Base-by-base conservation (phyloP, 1,140 invertebrate species). In the Microplitis mediator region DNA sequence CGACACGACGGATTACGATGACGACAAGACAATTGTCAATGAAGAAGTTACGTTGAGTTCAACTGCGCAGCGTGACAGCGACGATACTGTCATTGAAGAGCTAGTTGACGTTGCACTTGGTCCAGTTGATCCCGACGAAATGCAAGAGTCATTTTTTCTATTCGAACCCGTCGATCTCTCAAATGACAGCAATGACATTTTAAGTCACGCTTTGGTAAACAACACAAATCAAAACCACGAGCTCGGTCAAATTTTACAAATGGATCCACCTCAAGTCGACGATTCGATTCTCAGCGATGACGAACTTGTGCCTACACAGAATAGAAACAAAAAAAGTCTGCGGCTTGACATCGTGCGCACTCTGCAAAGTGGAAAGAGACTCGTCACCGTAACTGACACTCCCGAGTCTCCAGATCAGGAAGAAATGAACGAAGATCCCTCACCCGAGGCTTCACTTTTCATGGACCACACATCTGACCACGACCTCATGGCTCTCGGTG, bases 141-240 rank as follows among this genome's bases (percentile, higher is more conserved):
- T 89, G 75, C 82, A 86, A 8, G 89, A 90, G 54, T 90, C 91
- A 71, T 92, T 90, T 75, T 86, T 91, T 8, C 77, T 92, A 2
- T 92, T 91, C 76, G 88, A 90, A 5, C 86, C 88, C 0, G 89
- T 91, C 0, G 89, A 90, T 78, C 80, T 90, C 11, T 87, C 90
- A 0, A 86, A 88, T 0, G 88, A 90, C 16, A 89, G 89, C 36
- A 89, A 90, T 65, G 90, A 91, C 77, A 90, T 89, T n/a, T 84
- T 90, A 4, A 83, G 84, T 5, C 81, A 87, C 35, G 85, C 85
- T n/a, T 63, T 87, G 4, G 85, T 85, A 1, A 85, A 82, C 35
- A 85, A 86, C 13, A 79, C 69, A 5, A 85, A 80, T 74, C 81
- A 83, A 56, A 75, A 79, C 9, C 82, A 87, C 23, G 85, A 86